Evolutionary conservation across 2,888 invertebrate species (phyloP).

Genomic region (Enchytraeus crypticus): DNA sequence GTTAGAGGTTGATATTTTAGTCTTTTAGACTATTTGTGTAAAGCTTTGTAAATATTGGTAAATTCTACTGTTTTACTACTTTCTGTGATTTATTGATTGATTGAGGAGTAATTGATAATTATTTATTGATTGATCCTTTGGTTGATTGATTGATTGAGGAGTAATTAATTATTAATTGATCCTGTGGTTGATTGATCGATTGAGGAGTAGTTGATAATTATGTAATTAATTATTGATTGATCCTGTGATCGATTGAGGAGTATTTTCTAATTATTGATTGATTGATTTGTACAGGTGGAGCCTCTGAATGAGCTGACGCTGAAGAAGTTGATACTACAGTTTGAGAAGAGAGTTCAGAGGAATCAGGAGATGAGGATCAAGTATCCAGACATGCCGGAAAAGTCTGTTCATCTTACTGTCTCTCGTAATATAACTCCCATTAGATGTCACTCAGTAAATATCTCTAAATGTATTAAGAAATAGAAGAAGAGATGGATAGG

Average conservation of each 20-base stretch:
- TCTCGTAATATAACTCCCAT: too few species aligned
- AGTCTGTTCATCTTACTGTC: conserved; percentile 54
- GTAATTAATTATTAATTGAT: background rate
- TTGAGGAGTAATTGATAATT: background rate
- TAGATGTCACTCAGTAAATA: too few species aligned
- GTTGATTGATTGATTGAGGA: too few species aligned
- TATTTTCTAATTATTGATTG: background rate
- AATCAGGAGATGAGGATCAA: conserved; percentile 98
- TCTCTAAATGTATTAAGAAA: too few species aligned
- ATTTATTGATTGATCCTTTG: too few species aligned
- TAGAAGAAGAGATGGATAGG: too few species aligned
- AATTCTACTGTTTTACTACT: too few species aligned
- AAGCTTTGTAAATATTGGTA: too few species aligned
- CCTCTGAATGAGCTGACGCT: conserved; percentile 76
- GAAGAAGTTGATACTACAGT: conserved; percentile 77
- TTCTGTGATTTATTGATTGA: background rate
- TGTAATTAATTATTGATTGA: background rate
- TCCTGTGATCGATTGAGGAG: background rate
- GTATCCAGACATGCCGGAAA: conserved; percentile 90
- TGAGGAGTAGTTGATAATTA: background rate
- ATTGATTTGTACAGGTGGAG: conserved; percentile 59
- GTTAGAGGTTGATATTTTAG: too few species aligned
- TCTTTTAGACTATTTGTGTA: too few species aligned
- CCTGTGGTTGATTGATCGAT: background rate
- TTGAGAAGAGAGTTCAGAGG: conserved; percentile 84